Evolutionary conservation across 1,140 invertebrate species (phyloP).

Genomic region (Melanaphis sacchari): DNA sequence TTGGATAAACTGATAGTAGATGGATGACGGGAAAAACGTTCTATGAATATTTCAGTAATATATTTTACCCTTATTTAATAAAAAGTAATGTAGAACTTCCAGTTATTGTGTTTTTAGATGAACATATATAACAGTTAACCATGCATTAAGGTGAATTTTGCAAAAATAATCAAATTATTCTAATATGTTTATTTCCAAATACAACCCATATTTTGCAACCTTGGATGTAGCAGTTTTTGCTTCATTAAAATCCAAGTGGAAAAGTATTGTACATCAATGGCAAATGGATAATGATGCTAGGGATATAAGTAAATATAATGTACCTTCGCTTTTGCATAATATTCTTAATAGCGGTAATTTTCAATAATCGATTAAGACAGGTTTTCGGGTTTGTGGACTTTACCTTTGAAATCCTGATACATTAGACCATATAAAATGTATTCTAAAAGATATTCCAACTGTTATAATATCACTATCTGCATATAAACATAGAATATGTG

Average conservation of each 20-base stretch:
- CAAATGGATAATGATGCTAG: background rate
- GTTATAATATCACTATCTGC: background rate
- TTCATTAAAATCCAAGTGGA: constrained; percentile 63
- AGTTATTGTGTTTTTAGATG: constrained; percentile 62
- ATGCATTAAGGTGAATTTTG: constrained; percentile 17
- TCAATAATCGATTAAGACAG: background rate
- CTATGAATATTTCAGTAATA: constrained; percentile 64
- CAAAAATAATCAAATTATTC: constrained; percentile 42
- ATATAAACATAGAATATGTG: background rate
- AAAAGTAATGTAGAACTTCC: constrained; percentile 62
- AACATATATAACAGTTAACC: constrained; percentile 62
- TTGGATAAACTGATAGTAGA: constrained; percentile 63
- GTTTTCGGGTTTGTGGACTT: background rate
- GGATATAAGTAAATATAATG: background rate
- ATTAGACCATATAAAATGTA: background rate
- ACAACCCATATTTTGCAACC: constrained; percentile 65
- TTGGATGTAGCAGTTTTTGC: constrained; percentile 63
- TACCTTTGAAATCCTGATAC: background rate
- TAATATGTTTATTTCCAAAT: constrained; percentile 64
- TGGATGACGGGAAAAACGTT: constrained; percentile 64
- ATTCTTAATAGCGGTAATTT: background rate
- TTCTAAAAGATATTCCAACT: background rate
- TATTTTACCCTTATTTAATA: constrained; percentile 60
- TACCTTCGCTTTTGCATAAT: background rate
- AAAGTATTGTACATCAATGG: background rate